A percentile compares a stretch with the other conserved stretches of the same genome.
phyloP scores from a whole-genome alignment of 2,888 invertebrate species.

The Corbicula japonica region DNA sequence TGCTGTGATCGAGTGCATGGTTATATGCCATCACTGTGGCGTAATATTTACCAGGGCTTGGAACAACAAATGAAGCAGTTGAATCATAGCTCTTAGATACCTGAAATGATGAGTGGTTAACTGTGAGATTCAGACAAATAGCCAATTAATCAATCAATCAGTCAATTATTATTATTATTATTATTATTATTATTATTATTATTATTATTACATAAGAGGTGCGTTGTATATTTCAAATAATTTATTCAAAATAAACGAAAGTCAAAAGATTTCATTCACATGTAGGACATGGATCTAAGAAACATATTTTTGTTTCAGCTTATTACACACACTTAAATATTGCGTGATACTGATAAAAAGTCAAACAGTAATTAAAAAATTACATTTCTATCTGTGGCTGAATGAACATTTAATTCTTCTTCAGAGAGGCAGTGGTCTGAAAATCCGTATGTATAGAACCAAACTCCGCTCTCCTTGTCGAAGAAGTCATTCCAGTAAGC shows the following conservation, averaged over 20 bases:
- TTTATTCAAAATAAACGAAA: not conserved
- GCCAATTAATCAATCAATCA: not conserved
- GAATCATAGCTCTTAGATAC: conserved; percentile 18
- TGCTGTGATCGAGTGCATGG: conserved; percentile 71
- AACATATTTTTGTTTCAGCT: not conserved
- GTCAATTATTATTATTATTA: not conserved
- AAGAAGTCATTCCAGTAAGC: conserved; percentile 79
- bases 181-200: not conserved
- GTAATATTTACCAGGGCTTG: conserved; percentile 65
- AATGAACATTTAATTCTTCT: conserved; percentile 40
- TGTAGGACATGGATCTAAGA: not conserved
- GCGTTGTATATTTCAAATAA: not conserved
- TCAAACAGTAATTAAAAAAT: too few species aligned
- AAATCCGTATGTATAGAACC: conserved; percentile 72
- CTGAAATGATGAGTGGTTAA: not conserved
- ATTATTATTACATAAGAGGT: not conserved
- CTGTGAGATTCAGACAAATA: not conserved
- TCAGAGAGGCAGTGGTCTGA: conserved; percentile 52
- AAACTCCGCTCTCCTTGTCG: conserved; percentile 77
- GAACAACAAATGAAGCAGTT: conserved; percentile 44
- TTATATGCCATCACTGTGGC: conserved; percentile 76
- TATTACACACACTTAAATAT: too few species aligned
- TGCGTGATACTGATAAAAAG: too few species aligned
- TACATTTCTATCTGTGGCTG: not conserved
- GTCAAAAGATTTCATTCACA: not conserved